A percentile compares a stretch with the other conserved stretches of the same genome.
Evolutionary conservation across 2,113 vertebrate genomes (phyloP).

Genomic region (Balaenoptera acutorostrata): DNA sequence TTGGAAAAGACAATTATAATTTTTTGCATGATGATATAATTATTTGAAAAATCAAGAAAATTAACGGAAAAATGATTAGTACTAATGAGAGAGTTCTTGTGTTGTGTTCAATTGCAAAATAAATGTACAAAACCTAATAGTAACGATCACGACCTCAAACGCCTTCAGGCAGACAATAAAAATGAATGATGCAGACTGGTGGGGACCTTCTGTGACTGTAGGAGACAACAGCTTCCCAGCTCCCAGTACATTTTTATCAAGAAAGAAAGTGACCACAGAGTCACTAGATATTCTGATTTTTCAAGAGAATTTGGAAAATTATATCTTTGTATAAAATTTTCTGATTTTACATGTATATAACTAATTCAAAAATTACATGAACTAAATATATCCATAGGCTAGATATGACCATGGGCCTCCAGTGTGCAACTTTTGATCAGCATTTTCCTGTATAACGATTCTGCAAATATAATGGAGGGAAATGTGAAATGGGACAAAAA

Average conservation of each 20-base stretch:
- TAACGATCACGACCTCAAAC: background rate
- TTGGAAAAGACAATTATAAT: background rate
- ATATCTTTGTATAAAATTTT: background rate
- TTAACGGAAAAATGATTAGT: background rate
- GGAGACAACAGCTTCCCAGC: background rate
- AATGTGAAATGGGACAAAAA: background rate
- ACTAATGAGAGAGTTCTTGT: background rate
- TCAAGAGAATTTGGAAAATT: background rate
- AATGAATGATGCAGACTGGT: background rate
- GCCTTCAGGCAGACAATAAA: background rate
- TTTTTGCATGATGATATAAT: background rate
- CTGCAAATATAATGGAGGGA: background rate
- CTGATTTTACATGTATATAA: background rate
- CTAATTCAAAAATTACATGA: background rate
- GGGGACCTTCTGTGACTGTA: background rate
- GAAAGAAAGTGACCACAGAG: background rate
- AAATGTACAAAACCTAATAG: background rate
- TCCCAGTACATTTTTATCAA: background rate
- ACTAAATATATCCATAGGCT: background rate
- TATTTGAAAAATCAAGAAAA: constrained; percentile 13
- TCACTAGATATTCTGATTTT: background rate
- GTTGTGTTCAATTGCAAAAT: background rate
- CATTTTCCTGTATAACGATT: background rate
- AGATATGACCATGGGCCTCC: background rate
- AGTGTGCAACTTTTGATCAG: background rate